Evolutionary conservation across 2,797 vertebrate species (phyloP), one percentile per base, ranked within the genome.

Genomic region (Antennarius maculatus): DNA sequence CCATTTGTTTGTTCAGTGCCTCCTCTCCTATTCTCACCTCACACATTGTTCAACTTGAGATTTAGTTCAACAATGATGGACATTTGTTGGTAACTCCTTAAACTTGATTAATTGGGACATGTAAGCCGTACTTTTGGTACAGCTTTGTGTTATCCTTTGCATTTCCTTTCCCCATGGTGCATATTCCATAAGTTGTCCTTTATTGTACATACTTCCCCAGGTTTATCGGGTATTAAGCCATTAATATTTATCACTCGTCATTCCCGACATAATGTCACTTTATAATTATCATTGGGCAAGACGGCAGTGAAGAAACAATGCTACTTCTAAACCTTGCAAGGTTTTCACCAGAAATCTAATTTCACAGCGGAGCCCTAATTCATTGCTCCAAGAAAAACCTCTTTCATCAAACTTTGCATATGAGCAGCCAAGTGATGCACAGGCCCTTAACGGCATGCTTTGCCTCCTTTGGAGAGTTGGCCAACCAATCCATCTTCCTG

Each of bases 371-470:
- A 89, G 88, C 85, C 91, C 92, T 92, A 92, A 94, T 94, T 93
- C 91, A 91, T 90, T 80, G 89, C 88, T 91, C 91, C 86, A 86
- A 91, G 93, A 92, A 92, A 92, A 94, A 93, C 85, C 92, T 92
- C 91, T 94, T 94, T 94, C 91, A 94, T 94, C 93, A 94, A 93
- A 94, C 92, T 93, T 92, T 94, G 93, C 93, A 94, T 94, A 93
- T 93, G 93, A 93, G 93, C 93, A 94, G 92, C 91, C 92, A 94
- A 92, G 92, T 94, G 93, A 87, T 92, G 89, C 92, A 92, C 90
- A 91, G 90, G 92, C 93, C 93, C 92, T 94, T 93, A 94, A 92
- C 93, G 90, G 91, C 92, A 92, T 91, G 93, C 90, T 92, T 93
- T 93, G 91, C 93, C 94, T 94, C 93, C 92, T 94, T 92, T 91